Base-by-base conservation (phyloP, 1,140 invertebrate genomes). In the Bombus superbus region DNA sequence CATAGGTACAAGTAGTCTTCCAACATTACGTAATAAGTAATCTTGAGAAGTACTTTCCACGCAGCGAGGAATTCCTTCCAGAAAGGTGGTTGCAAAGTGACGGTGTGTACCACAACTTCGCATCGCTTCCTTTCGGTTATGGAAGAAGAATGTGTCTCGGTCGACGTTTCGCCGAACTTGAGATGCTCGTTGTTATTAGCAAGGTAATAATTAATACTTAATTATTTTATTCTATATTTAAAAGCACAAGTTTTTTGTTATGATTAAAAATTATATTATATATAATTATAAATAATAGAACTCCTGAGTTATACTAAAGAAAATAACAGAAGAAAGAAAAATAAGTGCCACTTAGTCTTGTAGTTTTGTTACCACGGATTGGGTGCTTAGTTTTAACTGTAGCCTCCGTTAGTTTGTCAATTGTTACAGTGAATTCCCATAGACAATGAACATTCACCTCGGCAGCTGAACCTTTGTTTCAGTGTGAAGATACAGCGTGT, bases 111-210 rank as follows among this genome's bases (percentile, higher is more conserved):
- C 97, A 97, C 92, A 97, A 97, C 11, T 98, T 98, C 92, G 97
- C 97, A 0, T 97, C 97, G 8, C 95, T 98, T 77, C 98, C 98
- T 4, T 98, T 98, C 94, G 98, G 98, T 38, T 98, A 97, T 94
- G 98, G 98, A 1, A 95, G 97, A 79, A 96, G 98, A 86, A 97
- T 98, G 96, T 98, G 98, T 93, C 95, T 98, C 44, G 98, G 98
- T 18, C 96, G 97, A 81, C 94, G 98, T 87, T 97, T 98, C 92
- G 98, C 98, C 3, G 98, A 98, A 94, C 96, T 97, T 28, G 97
- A 98, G 94, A 95, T 98, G 88, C 96, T 97, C 90, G 96, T 97
- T 69, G 94, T 98, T 72, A 92, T 98, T 72, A 96, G 97, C 8
- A 97, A 97, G 95, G 97, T 97, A 92, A 93, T 97, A 92, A 92